Percentiles rank a stretch among this genome's conserved stretches.
phyloP scores from a whole-genome alignment of 2,113 vertebrate genomes.

The Hydropotes inermis region DNA sequence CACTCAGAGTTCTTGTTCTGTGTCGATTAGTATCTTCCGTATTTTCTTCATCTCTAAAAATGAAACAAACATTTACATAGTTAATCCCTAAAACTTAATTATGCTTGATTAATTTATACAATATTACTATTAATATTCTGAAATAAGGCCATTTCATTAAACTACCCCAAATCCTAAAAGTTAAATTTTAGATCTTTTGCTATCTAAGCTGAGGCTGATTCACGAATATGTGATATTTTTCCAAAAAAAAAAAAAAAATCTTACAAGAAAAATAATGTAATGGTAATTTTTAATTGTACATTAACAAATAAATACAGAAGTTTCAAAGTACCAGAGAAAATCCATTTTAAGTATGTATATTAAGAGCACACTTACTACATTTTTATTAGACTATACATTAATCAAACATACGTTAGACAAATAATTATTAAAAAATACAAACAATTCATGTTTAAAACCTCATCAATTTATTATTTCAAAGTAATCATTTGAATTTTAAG shows the following conservation, averaged over 20 bases:
- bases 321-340: background rate
- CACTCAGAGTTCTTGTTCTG: slow-evolving; percentile 87
- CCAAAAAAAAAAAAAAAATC: background rate
- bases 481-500: background rate
- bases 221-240: background rate
- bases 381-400: background rate
- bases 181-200: background rate
- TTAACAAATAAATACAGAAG: background rate
- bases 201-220: background rate
- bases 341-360: background rate
- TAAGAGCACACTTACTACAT: background rate
- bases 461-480: background rate
- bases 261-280: background rate
- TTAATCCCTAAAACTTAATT: slow-evolving; percentile 20
- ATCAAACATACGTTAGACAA: background rate
- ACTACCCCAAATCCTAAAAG: background rate
- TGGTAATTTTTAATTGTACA: slow-evolving; percentile 4
- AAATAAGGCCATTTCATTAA: slow-evolving; percentile 26
- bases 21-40: slow-evolving; percentile 76
- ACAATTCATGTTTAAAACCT: background rate
- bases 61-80: background rate
- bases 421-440: background rate
- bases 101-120: background rate
- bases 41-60: slow-evolving; percentile 85
- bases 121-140: background rate